phyloP scores from a whole-genome alignment of 1,140 invertebrate genomes.

The Onthophagus taurus region DNA sequence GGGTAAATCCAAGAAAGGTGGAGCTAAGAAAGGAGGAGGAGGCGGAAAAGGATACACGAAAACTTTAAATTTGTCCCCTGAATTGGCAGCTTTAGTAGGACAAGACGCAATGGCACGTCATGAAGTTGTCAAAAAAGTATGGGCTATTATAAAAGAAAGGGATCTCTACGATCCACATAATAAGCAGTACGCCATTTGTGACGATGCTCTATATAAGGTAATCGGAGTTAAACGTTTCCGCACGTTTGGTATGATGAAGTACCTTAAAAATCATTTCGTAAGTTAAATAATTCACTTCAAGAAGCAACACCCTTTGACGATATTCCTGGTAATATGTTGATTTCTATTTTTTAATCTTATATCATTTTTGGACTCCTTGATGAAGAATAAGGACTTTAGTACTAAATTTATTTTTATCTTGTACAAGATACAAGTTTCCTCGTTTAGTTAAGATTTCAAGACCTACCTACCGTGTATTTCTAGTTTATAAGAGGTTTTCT shows the following conservation, averaged over 20 bases:
- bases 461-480: too few species aligned
- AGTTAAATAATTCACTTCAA: too few species aligned
- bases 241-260: constrained; percentile 93
- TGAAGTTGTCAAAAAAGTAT: constrained; percentile 90
- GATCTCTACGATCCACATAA: constrained; percentile 89
- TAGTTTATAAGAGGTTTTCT: too few species aligned
- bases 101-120: constrained; percentile 77
- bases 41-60: constrained; percentile 63
- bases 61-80: constrained; percentile 73
- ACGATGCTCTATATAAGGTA: constrained; percentile 80
- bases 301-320: too few species aligned
- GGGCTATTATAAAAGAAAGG: constrained; percentile 86
- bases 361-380: too few species aligned
- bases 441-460: too few species aligned
- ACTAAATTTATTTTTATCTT: too few species aligned
- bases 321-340: too few species aligned
- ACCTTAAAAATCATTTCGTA: constrained; percentile 82
- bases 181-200: constrained; percentile 88
- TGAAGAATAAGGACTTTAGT: too few species aligned
- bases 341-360: too few species aligned
- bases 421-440: too few species aligned
- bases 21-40: constrained; percentile 38
- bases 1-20: constrained; percentile 51
- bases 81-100: constrained; percentile 76
- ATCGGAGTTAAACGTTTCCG: constrained; percentile 84